Conservation (phyloP, 2,797 vertebrate genomes). For the Pseudochromis fuscus region DNA sequence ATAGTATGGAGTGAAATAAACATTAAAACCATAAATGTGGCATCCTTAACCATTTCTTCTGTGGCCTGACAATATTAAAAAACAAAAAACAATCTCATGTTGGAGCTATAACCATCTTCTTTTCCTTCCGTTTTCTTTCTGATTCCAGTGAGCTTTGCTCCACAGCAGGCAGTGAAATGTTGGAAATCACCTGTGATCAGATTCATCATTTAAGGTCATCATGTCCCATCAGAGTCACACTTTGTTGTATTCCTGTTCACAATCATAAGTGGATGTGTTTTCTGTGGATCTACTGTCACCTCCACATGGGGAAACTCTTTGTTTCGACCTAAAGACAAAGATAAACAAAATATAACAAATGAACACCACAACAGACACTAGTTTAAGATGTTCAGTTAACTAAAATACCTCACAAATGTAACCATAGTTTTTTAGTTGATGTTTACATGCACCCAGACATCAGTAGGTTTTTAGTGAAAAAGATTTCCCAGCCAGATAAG, state of each 20-base stretch:
- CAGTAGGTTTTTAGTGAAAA: too few species aligned
- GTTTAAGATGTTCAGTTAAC: too few species aligned
- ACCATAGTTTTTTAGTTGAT: background rate
- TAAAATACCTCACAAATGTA: background rate
- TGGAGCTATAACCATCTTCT: background rate
- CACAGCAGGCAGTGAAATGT: background rate
- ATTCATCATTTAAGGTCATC: background rate
- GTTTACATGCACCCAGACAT: too few species aligned
- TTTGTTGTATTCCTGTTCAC: constrained; percentile 2
- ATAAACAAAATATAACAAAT: background rate
- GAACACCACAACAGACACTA: background rate
- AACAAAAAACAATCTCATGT: background rate
- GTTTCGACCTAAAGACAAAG: constrained; percentile 59
- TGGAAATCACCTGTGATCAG: constrained; percentile 6
- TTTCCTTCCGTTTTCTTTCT: background rate
- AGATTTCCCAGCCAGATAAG: too few species aligned
- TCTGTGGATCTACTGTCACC: constrained; percentile 62
- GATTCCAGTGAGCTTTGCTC: background rate
- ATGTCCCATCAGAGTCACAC: background rate
- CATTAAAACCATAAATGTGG: constrained; percentile 12
- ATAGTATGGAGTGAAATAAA: constrained; percentile 23
- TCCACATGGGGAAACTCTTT: constrained; percentile 83
- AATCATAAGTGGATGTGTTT: constrained; percentile 16
- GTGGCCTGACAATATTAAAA: constrained; percentile 22
- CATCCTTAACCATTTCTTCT: constrained; percentile 7